These are phyloP conservation scores for Crematogaster levior DNA, from an alignment of 2,888 invertebrate genomes.

Conservation along the genomic window DNA sequence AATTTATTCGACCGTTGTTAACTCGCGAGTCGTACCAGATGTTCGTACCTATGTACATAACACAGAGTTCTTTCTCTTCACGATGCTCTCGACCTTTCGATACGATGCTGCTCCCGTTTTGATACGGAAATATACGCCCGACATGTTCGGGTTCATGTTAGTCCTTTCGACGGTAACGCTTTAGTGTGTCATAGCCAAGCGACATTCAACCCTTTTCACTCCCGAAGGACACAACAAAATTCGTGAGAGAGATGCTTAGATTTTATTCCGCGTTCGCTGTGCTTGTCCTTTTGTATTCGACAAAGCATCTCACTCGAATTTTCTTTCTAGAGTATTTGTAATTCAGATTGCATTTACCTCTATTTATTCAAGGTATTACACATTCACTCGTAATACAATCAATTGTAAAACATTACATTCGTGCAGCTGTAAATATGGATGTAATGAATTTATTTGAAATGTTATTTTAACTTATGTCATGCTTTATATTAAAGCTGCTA, in stretches of 20 bases:
- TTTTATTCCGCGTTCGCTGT: slow-evolving; percentile 20
- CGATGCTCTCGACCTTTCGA: slow-evolving; percentile 41
- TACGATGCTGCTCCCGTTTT: slow-evolving; percentile 24
- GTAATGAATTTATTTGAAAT: neutral
- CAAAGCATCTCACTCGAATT: neutral
- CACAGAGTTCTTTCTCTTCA: slow-evolving; percentile 39
- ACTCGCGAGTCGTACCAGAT: slow-evolving; percentile 45
- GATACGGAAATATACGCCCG: slow-evolving; percentile 34
- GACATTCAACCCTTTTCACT: slow-evolving; percentile 18
- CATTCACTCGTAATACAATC: slow-evolving; percentile 1
- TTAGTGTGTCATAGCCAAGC: slow-evolving; percentile 31
- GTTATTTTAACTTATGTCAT: neutral
- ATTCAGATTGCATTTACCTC: slow-evolving; percentile 17
- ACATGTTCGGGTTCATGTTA: slow-evolving; percentile 3
- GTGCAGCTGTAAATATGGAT: neutral
- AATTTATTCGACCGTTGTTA: slow-evolving; percentile 58
- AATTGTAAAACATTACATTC: slow-evolving; percentile 7
- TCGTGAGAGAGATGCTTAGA: slow-evolving; percentile 37
- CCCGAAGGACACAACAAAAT: slow-evolving; percentile 14
- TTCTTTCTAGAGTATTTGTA: neutral
- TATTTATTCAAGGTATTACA: neutral
- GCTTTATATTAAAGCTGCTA: neutral
- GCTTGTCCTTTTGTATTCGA: slow-evolving; percentile 9
- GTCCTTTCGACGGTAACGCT: slow-evolving; percentile 23
- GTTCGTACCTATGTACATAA: slow-evolving; percentile 47